These are phyloP conservation scores for Muscina levida DNA, from an alignment of 2,888 invertebrate species.

Conservation along the genomic window DNA sequence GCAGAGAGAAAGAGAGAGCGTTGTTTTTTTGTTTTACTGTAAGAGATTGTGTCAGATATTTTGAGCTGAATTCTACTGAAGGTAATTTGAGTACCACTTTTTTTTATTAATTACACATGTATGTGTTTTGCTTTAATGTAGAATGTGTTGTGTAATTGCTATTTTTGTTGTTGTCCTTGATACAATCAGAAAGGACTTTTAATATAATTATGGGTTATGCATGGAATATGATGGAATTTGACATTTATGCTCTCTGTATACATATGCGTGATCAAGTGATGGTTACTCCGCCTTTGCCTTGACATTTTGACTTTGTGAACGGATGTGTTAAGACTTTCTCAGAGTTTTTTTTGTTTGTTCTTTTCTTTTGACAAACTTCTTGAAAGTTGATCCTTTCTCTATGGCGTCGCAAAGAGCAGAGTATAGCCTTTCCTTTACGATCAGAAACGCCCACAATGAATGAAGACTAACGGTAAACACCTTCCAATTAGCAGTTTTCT, in stretches of 20 bases:
- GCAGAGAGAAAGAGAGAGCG: conserved; percentile 21
- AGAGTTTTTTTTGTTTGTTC: neutral
- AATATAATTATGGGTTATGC: conserved; percentile 42
- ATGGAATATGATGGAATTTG: conserved; percentile 12
- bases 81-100: conserved; percentile 59
- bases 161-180: neutral
- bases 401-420: too few species aligned
- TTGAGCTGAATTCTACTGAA: conserved; percentile 7
- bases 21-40: conserved; percentile 32
- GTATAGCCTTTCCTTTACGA: too few species aligned
- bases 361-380: neutral
- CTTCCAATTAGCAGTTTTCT: too few species aligned
- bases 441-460: too few species aligned
- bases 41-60: conserved; percentile 36
- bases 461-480: neutral
- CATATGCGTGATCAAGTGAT: too few species aligned
- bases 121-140: conserved; percentile 2
- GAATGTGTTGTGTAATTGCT: conserved; percentile 29
- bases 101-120: too few species aligned
- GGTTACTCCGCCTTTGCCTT: conserved; percentile 1
- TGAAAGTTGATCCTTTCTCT: neutral
- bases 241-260: neutral
- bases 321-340: conserved; percentile 26
- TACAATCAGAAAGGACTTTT: neutral
- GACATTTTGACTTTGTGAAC: conserved; percentile 26